Evolutionary conservation across 2,113 vertebrate species (phyloP), one percentile per base, ranked within the genome.

Genomic region (Beaufortia kweichowensis): DNA sequence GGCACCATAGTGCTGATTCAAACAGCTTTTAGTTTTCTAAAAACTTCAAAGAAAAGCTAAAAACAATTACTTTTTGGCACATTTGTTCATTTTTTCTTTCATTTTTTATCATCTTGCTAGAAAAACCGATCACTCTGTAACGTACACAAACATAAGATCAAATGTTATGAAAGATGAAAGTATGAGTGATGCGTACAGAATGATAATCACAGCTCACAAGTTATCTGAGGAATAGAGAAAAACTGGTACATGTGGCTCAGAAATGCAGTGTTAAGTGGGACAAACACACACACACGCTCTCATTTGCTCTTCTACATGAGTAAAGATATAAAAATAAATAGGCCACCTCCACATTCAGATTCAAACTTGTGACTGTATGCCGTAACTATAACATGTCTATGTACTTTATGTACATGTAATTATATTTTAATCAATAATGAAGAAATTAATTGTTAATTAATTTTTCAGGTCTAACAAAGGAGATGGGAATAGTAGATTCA

Each of bases 1-100:
- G 91, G 91, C 92, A 92, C 91, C 89, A 90, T 90, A 91, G 90
- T 90, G 89, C 90, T 90, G 85, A 87, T 84, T 91, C 85, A 86
- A 90, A 91, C 89, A 90, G 90, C 88, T 81, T 84, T 86, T 89
- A 85, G 78, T 87, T 87, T 86, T 84, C 80, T 88, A 89, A 85
- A 89, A 89, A 88, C 87, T 85, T 88, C 88, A 89, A 90, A 90
- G 83, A 85, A 87, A 91, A 88, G 84, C 89, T 86, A 87, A 71
- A 90, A 89, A 89, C 80, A 81, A 85, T 82, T 82, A 84, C 89
- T 91, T 88, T 93, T 92, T 92, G 92, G 92, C 92, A 93, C 91
- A 86, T 89, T 91, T 89, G 88, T 86, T 84, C 85, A 83, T 77
- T 79, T 76, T 81, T 67, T 74, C 56, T 79, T 91, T 80, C 70